Evolutionary conservation across 2,888 invertebrate genomes (phyloP).

Genomic region (Cheilosia soror): DNA sequence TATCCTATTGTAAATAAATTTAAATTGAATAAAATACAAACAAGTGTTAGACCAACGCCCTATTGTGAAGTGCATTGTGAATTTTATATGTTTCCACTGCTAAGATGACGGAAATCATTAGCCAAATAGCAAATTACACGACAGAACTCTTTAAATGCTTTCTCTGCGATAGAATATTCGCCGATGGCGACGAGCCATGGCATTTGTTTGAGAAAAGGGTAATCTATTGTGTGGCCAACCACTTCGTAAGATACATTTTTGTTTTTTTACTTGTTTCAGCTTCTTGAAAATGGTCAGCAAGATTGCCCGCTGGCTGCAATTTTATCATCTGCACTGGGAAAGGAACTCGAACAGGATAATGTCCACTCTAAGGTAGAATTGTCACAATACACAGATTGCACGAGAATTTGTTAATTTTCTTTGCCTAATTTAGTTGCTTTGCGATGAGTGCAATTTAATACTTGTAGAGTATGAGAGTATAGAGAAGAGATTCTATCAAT

Average conservation of each 20-base stretch:
- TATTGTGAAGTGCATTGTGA: not conserved
- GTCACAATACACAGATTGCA: not conserved
- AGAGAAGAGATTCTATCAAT: slow-evolving; percentile 84
- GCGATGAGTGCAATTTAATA: slow-evolving; percentile 88
- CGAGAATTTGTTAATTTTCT: not conserved
- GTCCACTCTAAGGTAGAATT: slow-evolving; percentile 84
- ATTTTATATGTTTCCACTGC: not conserved
- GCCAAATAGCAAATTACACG: slow-evolving; percentile 51
- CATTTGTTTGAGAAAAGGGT: slow-evolving; percentile 75
- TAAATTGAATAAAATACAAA: not conserved
- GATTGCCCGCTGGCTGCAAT: slow-evolving; percentile 65
- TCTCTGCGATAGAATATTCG: slow-evolving; percentile 70
- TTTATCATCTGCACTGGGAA: slow-evolving; percentile 73
- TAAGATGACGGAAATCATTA: slow-evolving; percentile 64
- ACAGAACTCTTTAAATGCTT: slow-evolving; percentile 70
- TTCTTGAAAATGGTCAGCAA: slow-evolving; percentile 57
- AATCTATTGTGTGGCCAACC: not conserved
- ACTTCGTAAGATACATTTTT: not conserved
- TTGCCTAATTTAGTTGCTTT: slow-evolving; percentile 82
- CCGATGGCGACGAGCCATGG: slow-evolving; percentile 69
- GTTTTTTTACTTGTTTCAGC: slow-evolving; percentile 15
- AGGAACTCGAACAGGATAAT: slow-evolving; percentile 84
- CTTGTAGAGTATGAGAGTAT: slow-evolving; percentile 87
- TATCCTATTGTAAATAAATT: not conserved
- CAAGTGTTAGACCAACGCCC: not conserved